These are phyloP conservation scores for Folsomia manolachei DNA, from an alignment of 2,888 invertebrate species.

Conservation along the genomic window DNA sequence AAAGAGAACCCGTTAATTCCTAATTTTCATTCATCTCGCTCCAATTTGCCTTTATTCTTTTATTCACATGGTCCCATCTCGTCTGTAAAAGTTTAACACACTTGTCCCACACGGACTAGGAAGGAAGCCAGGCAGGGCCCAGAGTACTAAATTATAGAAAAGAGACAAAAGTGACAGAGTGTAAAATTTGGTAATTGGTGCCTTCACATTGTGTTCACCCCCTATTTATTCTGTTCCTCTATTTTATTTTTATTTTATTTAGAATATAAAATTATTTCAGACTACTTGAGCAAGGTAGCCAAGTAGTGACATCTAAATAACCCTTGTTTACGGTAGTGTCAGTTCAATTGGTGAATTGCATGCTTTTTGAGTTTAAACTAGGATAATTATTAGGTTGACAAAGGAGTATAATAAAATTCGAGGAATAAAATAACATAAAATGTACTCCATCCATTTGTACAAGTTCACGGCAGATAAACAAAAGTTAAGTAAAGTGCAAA, in stretches of 20 bases:
- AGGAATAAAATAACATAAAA: neutral
- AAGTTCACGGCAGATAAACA: neutral
- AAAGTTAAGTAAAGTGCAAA: neutral
- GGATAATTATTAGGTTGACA: neutral
- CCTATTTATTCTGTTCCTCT: neutral
- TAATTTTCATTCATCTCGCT: neutral
- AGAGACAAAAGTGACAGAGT: conserved; percentile 44
- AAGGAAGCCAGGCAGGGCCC: too few relatives aligned
- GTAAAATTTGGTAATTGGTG: conserved; percentile 47
- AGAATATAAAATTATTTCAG: neutral
- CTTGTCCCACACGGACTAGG: too few relatives aligned
- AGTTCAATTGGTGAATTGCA: neutral
- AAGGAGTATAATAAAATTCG: neutral
- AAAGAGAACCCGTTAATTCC: neutral
- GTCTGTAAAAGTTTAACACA: neutral
- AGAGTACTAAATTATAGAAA: neutral
- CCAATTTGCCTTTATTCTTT: neutral
- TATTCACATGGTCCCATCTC: too few relatives aligned
- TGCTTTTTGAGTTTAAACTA: neutral
- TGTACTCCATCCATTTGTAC: too few relatives aligned
- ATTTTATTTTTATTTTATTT: too few relatives aligned
- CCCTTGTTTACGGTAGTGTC: conserved; percentile 1
- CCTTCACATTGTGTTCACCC: neutral
- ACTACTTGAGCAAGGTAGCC: neutral
- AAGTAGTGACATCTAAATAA: conserved; percentile 18